These are phyloP conservation scores for Diadegma fenestrale DNA, from an alignment of 2,888 invertebrate genomes.

Conservation along the genomic window DNA sequence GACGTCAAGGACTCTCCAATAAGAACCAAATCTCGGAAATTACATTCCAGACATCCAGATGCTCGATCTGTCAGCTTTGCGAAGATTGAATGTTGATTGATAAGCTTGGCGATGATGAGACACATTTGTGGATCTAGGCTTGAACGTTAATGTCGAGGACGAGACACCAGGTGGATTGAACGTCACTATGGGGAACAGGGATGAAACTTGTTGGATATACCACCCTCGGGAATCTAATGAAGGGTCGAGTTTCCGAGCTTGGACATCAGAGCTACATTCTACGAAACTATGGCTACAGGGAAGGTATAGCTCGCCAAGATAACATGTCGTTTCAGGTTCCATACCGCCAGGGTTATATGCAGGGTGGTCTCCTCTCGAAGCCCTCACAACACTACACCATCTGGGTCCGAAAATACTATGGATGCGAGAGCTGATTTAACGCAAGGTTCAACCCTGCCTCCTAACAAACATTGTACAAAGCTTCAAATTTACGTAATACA, in stretches of 20 bases:
- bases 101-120: conserved; percentile 1
- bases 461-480: conserved; percentile 4
- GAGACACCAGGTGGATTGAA: conserved; percentile 16
- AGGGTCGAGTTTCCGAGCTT: conserved; percentile 49
- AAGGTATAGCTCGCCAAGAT: conserved; percentile 12
- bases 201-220: conserved; percentile 28
- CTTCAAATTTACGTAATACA: conserved; percentile 5
- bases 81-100: conserved; percentile 43
- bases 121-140: neutral
- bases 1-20: neutral
- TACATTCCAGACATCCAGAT: conserved; percentile 2
- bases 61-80: conserved; percentile 14
- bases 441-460: conserved; percentile 5
- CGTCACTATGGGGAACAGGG: conserved; percentile 3
- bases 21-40: conserved; percentile 1
- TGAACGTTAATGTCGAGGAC: conserved; percentile 3
- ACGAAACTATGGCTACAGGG: neutral
- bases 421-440: conserved; percentile 12
- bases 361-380: neutral
- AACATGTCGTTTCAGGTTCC: conserved; percentile 28
- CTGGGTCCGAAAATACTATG: conserved; percentile 11
- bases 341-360: neutral
- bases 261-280: conserved; percentile 15
- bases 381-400: conserved; percentile 16
- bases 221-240: conserved; percentile 52